These are phyloP conservation scores for Euschistus heros DNA, from an alignment of 1,140 invertebrate genomes.

Conservation along the genomic window DNA sequence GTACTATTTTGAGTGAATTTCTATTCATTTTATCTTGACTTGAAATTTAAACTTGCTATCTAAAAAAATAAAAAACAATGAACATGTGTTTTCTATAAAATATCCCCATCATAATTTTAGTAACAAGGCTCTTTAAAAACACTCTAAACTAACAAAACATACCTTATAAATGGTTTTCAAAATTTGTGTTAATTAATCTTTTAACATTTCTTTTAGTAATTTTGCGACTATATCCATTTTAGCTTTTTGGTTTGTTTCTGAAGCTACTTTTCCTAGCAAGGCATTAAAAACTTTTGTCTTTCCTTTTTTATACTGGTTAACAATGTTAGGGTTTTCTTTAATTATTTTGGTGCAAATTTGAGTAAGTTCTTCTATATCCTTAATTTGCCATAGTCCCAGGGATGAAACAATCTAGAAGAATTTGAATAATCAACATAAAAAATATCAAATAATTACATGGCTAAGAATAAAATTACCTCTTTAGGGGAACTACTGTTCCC, in stretches of 20 bases:
- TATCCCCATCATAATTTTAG: too few relatives aligned
- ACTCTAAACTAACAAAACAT: too few relatives aligned
- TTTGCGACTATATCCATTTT: slow-evolving; percentile 50
- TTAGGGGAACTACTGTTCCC: slow-evolving; percentile 35
- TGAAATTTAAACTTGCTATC: too few relatives aligned
- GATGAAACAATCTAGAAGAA: slow-evolving; percentile 45
- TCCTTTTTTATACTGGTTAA: slow-evolving; percentile 53
- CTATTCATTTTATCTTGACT: too few relatives aligned
- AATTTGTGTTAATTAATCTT: too few relatives aligned
- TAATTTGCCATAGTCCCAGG: slow-evolving; percentile 52
- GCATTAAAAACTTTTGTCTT: slow-evolving; percentile 55
- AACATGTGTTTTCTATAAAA: too few relatives aligned
- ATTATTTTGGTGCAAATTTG: slow-evolving; percentile 50
- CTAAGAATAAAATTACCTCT: slow-evolving; percentile 35
- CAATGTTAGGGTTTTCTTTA: slow-evolving; percentile 52
- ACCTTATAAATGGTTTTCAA: too few relatives aligned
- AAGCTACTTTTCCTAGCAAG: slow-evolving; percentile 47
- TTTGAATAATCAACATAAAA: too few relatives aligned
- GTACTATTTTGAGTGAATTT: too few relatives aligned
- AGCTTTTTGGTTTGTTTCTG: slow-evolving; percentile 46
- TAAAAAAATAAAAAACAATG: too few relatives aligned
- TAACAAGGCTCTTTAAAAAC: too few relatives aligned
- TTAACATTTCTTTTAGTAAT: slow-evolving; percentile 42
- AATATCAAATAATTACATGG: slow-evolving; percentile 24
- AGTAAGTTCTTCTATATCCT: slow-evolving; percentile 45